These are phyloP conservation scores for Caenorhabditis afra DNA, from an alignment of 2,888 invertebrate genomes.

Conservation along the genomic window DNA sequence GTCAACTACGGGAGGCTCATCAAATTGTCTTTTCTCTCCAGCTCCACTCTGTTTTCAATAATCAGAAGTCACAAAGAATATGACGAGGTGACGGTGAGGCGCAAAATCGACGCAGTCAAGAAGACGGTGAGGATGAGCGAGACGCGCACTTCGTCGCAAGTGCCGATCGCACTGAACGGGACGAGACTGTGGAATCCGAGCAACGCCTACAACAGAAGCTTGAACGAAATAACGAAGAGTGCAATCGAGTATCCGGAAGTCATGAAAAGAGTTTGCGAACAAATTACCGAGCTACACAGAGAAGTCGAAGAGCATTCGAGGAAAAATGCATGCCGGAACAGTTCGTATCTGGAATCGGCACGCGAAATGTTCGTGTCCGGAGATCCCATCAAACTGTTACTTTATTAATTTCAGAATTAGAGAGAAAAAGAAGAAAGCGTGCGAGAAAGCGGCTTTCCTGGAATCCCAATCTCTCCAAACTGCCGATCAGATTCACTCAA, in stretches of 20 bases:
- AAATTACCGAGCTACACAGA: not conserved
- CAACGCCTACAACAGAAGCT: conserved; percentile 7
- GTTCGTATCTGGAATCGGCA: no score
- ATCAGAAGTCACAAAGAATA: not conserved
- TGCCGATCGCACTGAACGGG: conserved; percentile 2
- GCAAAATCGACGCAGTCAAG: no score
- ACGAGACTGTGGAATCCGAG: conserved; percentile 2
- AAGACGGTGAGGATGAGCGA: no score
- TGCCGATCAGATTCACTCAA: not conserved
- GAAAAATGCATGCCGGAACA: no score
- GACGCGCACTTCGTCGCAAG: not conserved
- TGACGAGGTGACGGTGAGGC: no score
- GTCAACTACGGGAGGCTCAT: conserved; percentile 24
- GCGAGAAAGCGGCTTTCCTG: not conserved
- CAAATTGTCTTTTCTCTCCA: not conserved
- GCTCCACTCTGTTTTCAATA: not conserved
- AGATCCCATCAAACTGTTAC: no score
- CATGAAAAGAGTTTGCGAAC: conserved; percentile 1
- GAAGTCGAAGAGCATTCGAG: not conserved
- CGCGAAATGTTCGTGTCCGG: no score
- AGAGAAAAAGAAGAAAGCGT: not conserved
- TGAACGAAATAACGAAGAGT: not conserved
- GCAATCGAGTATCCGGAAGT: not conserved
- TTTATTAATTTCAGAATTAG: not conserved
- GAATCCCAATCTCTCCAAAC: not conserved